Conservation (phyloP, 2,888 invertebrate genomes). For the Caenorhabditis auriculariae region DNA sequence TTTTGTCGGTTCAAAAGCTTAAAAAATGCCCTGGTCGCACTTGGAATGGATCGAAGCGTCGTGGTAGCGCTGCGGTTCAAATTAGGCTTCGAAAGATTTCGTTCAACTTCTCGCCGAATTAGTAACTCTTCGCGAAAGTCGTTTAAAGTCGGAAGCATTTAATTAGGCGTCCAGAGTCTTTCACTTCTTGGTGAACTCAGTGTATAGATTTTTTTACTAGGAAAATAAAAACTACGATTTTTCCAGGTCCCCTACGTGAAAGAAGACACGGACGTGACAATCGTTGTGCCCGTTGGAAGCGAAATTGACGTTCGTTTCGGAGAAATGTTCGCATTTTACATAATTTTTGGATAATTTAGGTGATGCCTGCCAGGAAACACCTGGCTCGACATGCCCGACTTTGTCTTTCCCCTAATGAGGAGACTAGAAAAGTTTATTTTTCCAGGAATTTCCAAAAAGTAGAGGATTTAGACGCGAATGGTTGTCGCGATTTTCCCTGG, state of each 20-base stretch:
- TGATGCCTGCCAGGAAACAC: constrained; percentile 72
- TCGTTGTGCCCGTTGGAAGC: constrained; percentile 74
- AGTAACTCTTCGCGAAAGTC: no score
- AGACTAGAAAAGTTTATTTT: constrained; percentile 57
- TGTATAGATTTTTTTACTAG: neutral
- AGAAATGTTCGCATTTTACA: neutral
- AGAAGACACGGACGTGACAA: constrained; percentile 80
- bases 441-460: neutral
- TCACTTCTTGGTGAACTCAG: no score
- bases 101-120: no score
- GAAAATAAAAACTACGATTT: no score
- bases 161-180: no score
- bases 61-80: no score
- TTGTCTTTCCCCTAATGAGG: constrained; percentile 71
- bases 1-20: no score
- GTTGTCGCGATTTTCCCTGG: constrained; percentile 47
- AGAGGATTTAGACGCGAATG: constrained; percentile 41
- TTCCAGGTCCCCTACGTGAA: constrained; percentile 84
- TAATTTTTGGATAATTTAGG: constrained; percentile 27
- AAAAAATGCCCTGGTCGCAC: no score
- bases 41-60: no score
- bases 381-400: constrained; percentile 75
- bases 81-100: no score
- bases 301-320: constrained; percentile 23
- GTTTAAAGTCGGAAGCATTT: no score